These are phyloP conservation scores for Pardalotus punctatus DNA, from an alignment of 2,113 vertebrate genomes.

Conservation along the genomic window DNA sequence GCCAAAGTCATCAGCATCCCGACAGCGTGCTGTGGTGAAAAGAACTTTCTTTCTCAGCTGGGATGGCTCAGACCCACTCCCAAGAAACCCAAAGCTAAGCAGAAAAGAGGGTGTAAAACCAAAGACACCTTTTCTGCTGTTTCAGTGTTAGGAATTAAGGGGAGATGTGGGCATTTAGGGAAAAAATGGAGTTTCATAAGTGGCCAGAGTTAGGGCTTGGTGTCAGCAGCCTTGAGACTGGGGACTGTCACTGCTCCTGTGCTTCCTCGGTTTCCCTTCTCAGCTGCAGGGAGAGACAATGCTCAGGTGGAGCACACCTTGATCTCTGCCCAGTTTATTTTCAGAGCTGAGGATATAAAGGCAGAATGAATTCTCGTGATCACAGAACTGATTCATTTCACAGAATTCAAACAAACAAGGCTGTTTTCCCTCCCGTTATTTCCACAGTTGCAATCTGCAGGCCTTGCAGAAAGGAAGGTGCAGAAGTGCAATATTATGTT, in stretches of 20 bases:
- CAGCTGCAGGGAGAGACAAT: not conserved
- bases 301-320: not conserved
- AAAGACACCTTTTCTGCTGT: slow-evolving; percentile 31
- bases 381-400: not conserved
- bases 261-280: not conserved
- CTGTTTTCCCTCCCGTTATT: not conserved
- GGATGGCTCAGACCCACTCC: slow-evolving; percentile 62
- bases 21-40: slow-evolving; percentile 67
- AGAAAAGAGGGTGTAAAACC: slow-evolving; percentile 49
- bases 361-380: not conserved
- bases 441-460: not conserved
- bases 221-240: not conserved
- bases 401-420: not conserved
- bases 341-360: not conserved
- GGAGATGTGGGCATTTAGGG: not conserved
- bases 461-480: not conserved
- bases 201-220: not conserved
- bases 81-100: slow-evolving; percentile 38
- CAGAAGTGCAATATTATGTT: not conserved
- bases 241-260: not conserved
- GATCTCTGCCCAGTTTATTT: not conserved
- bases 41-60: slow-evolving; percentile 62
- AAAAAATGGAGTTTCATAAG: not conserved
- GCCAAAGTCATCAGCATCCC: slow-evolving; percentile 72
- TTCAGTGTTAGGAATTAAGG: not conserved